These are phyloP conservation scores for Pithys albifrons DNA, from an alignment of 2,113 vertebrate species.

Conservation along the genomic window DNA sequence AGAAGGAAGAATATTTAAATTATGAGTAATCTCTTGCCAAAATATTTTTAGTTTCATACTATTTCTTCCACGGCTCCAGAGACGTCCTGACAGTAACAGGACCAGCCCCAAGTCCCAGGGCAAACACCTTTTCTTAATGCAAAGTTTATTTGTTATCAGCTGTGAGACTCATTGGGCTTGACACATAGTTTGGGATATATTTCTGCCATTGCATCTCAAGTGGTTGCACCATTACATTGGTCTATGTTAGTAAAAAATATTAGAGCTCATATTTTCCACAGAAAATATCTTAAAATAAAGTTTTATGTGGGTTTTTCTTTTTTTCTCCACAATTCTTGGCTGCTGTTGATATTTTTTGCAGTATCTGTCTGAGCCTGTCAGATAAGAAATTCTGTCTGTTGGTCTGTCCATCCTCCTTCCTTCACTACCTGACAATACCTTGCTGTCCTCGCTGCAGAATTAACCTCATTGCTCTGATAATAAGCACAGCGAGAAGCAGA, in stretches of 20 bases:
- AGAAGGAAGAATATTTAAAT: constrained; percentile 19
- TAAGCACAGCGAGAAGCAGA: neutral
- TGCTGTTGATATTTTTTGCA: neutral
- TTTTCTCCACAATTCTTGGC: neutral
- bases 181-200: neutral
- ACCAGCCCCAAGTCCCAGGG: neutral
- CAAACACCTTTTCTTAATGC: neutral
- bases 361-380: neutral
- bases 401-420: neutral
- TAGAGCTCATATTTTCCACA: neutral
- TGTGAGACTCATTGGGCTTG: neutral
- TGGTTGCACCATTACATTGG: neutral
- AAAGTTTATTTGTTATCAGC: neutral
- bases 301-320: neutral
- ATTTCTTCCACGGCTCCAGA: neutral
- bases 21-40: neutral
- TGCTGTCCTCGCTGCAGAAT: neutral
- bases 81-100: neutral
- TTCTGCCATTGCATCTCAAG: neutral
- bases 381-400: neutral
- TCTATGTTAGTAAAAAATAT: neutral
- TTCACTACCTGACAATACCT: neutral
- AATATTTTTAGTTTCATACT: neutral
- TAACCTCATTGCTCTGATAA: neutral
- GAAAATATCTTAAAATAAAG: neutral